Evolutionary conservation across 2,888 invertebrate genomes (phyloP).

Genomic region (Pristionchus japonicus): DNA sequence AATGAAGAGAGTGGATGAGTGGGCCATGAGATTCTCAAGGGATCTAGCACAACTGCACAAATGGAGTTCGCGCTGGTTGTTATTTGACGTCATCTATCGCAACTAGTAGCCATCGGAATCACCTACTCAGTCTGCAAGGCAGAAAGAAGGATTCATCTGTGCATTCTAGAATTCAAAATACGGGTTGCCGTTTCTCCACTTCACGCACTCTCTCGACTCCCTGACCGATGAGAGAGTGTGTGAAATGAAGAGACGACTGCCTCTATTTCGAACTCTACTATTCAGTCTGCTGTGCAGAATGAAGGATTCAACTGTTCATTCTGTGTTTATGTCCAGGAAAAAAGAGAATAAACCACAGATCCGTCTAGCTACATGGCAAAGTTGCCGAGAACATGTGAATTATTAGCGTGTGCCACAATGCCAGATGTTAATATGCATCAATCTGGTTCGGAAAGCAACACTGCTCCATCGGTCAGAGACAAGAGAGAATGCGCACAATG

Average conservation of each 20-base stretch:
- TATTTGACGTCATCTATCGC: neutral
- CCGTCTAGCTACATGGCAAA: neutral
- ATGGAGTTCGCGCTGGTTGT: neutral
- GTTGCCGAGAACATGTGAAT: neutral
- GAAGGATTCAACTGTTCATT: neutral
- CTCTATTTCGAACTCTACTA: neutral
- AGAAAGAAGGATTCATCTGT: no score
- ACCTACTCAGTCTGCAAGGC: no score
- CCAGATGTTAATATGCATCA: slow-evolving; percentile 7
- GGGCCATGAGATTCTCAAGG: neutral
- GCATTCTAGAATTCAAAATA: no score
- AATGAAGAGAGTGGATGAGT: neutral
- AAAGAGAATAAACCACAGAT: neutral
- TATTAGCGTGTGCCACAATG: neutral
- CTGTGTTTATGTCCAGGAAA: neutral
- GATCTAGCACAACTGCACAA: neutral
- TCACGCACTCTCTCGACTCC: neutral
- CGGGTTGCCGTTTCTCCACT: neutral
- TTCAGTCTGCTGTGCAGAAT: neutral
- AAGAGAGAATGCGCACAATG: no score
- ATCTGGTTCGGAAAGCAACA: no score
- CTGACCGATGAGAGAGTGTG: neutral
- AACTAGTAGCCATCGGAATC: no score
- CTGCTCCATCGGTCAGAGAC: no score
- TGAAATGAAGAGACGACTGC: neutral